Evolutionary conservation across 2,113 vertebrate species (phyloP).

Genomic region (Thamnophis sirtalis): DNA sequence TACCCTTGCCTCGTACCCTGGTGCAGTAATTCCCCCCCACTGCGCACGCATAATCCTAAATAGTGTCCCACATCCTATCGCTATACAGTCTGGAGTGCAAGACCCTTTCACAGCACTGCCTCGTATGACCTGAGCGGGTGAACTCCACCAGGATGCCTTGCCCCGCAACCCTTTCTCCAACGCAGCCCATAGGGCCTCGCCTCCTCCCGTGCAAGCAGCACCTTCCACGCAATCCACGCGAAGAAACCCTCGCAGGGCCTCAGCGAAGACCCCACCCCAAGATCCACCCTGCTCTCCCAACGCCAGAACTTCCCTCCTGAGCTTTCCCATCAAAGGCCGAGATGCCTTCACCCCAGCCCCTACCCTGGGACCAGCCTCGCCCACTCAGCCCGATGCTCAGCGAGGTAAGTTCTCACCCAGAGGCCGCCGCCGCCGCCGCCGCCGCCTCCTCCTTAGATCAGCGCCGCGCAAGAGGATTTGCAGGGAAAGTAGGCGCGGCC

Average conservation of each 20-base stretch:
- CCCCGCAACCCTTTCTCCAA: not conserved
- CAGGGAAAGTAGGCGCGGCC: not conserved
- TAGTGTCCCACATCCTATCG: not conserved
- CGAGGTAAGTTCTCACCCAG: not conserved
- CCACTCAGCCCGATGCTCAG: not conserved
- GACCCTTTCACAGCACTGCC: not conserved
- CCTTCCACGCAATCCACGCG: not conserved
- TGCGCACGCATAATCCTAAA: not conserved
- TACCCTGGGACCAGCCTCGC: not conserved
- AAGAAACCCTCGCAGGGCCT: not conserved
- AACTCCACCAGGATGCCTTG: not conserved
- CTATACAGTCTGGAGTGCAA: not conserved
- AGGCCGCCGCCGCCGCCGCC: not conserved
- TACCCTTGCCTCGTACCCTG: not conserved
- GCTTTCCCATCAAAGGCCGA: not conserved
- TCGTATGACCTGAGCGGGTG: not conserved
- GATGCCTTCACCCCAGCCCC: not conserved
- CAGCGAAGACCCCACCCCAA: conserved; percentile 6
- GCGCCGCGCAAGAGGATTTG: not conserved
- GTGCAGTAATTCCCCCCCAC: not conserved
- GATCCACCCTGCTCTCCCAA: not conserved
- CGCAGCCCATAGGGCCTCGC: not conserved
- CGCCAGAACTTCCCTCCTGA: not conserved
- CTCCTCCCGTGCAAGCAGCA: not conserved
- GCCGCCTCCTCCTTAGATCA: not conserved